Conservation (phyloP, 2,113 vertebrate genomes). For the Thermophis baileyi region DNA sequence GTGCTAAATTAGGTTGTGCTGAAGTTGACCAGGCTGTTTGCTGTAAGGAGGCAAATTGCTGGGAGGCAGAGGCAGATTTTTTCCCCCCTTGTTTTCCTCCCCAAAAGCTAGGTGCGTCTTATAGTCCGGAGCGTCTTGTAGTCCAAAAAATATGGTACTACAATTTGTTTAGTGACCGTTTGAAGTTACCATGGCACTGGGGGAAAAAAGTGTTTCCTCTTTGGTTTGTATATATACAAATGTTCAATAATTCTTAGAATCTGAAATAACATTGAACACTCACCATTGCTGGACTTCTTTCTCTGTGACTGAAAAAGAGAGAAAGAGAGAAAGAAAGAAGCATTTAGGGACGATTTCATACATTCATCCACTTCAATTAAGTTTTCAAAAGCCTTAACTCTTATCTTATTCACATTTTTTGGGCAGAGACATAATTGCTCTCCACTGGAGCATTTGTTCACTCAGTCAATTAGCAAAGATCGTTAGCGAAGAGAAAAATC, state of each 20-base stretch:
- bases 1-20: too few species aligned
- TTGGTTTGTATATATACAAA: background rate
- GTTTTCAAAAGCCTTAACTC: background rate
- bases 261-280: slow-evolving; percentile 61
- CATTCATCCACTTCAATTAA: background rate
- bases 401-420: background rate
- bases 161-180: background rate
- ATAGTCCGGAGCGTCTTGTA: too few species aligned
- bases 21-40: too few species aligned
- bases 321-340: background rate
- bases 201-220: background rate
- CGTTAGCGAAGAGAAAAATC: background rate
- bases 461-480: background rate
- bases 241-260: background rate
- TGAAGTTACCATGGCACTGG: too few species aligned
- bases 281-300: slow-evolving; percentile 96
- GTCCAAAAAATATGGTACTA: too few species aligned
- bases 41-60: too few species aligned
- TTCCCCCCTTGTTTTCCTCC: too few species aligned
- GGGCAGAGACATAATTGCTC: background rate
- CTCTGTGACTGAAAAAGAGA: slow-evolving; percentile 82
- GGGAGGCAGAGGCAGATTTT: too few species aligned
- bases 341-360: background rate
- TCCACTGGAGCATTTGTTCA: background rate
- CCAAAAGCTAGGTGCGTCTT: too few species aligned